Base-by-base conservation (phyloP, 2,888 invertebrate genomes). In the Drosophila anomalata region DNA sequence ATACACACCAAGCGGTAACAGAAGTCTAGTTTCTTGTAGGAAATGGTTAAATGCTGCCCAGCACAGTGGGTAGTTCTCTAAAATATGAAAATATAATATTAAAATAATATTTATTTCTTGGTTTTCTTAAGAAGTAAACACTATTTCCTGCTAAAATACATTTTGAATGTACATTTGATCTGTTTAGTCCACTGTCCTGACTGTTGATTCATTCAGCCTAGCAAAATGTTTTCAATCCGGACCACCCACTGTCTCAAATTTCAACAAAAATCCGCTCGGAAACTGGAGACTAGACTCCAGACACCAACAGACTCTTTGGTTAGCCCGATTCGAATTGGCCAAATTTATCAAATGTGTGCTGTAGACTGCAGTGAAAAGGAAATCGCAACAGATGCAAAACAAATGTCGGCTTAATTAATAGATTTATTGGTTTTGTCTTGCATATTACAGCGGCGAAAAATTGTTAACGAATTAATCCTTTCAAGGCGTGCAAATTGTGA, bases 391-490 rank as follows among this genome's bases (percentile, higher is more conserved):
- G 62, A 70, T 62, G 61, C 70, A 62, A 81, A 72, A 81, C 85
- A 81, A 77, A 62, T 69, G 88, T 89, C 84, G 84, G 83, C 84
- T 88, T 89, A 89, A 90, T 90, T 90, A 90, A 90, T 90, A 90
- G 90, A 90, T 89, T 89, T 90, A 89, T 88, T 83, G 88, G 88
- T 84, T 83, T 89, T 77, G 78, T 62, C 88, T 76, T 72, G 74
- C 79, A 87, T 89, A 89, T 90, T 87, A 81, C 87, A 89, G 87
- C 85, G 88, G 44, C 71, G 47, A 62, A 55, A 61, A 87, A 89
- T 90, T 90, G 90, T 74, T 90, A 90, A 89, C 89, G 88, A 90
- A 89, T 89, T 89, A 90, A 90, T 90, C 87, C 88, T 86, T 84
- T 86, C 89, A 90, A 47, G 83, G 89, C 87, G 90, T 90, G 88